These are phyloP conservation scores for Poecilobothrus nobilitatus DNA, from an alignment of 2,888 invertebrate species.

Conservation along the genomic window DNA sequence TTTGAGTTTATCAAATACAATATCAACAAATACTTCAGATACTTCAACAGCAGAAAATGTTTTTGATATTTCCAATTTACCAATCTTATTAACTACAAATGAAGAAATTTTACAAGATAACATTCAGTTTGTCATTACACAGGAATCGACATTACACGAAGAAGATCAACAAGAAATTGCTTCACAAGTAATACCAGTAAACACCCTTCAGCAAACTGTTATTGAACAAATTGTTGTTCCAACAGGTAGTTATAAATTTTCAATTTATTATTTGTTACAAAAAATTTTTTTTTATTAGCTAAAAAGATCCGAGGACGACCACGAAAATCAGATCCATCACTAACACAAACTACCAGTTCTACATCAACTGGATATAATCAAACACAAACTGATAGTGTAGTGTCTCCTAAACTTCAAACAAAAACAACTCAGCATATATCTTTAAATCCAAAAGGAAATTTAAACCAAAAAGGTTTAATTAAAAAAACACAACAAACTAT, in stretches of 20 bases:
- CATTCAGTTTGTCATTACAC: background rate
- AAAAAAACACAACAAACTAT: background rate
- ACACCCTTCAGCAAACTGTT: too few relatives aligned
- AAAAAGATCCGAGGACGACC: slow-evolving; percentile 7
- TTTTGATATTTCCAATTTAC: slow-evolving; percentile 3
- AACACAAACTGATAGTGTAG: background rate
- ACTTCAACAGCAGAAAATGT: slow-evolving; percentile 8
- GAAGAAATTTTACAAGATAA: background rate
- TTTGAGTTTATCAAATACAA: background rate
- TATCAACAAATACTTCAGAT: slow-evolving; percentile 11
- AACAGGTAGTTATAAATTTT: background rate
- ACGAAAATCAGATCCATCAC: slow-evolving; percentile 7
- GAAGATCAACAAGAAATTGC: background rate
- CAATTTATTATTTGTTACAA: background rate
- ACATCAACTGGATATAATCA: background rate
- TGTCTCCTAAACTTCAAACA: background rate
- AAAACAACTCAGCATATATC: background rate
- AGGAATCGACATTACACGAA: background rate
- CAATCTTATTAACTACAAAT: slow-evolving; percentile 2
- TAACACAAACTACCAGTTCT: background rate
- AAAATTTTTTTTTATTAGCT: background rate
- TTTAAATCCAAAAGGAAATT: background rate
- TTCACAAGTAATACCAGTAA: background rate
- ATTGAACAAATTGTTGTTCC: too few relatives aligned
- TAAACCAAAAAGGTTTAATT: background rate